Base-by-base conservation (phyloP, 2,797 vertebrate species). In the Gadopsis bispinosus region DNA sequence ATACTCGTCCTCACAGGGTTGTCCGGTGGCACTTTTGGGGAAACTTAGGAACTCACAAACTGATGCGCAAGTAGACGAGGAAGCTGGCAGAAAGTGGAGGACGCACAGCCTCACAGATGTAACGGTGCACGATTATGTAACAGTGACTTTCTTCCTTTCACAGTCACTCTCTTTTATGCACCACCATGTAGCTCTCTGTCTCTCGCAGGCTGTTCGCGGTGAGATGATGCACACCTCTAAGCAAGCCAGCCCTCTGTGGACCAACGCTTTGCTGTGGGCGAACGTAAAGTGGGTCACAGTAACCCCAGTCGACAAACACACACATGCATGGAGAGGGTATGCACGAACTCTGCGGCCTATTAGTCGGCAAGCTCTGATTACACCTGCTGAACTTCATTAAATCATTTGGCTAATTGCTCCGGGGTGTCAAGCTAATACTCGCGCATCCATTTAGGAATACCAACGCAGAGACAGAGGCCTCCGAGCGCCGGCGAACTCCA, bases 381-480 rank as follows among this genome's bases (percentile, higher is more conserved):
- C 29, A n/a, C 56, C 54, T 39, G 39, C 68, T 56, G 67, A 61
- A 85, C 74, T 60, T 71, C 5, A 50, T 80, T 64, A 75, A 78
- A 83, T 79, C 48, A 56, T 87, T 77, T 41, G 66, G 61, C 47
- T 78, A 61, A 83, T 83, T 73, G 66, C 83, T 83, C 60, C 55
- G 65, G 20, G 73, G 39, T 63, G 63, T 74, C 55, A 54, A 2
- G 16, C 71, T 79, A 48, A 86, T 77, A 22, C 64, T 86, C 71
- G 73, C 69, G 54, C 87, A 87, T 77, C 72, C 66, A 50, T 80
- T 77, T 45, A 69, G 66, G 47, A 75, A 54, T 45, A 75, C 48
- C 54, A 19, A 64, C n/a, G 50, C 50, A 45, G 64, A 69, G 20
- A 60, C 51, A 20, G 26, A 48, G 61, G 65, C 80, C 73, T 74